Base-by-base conservation (phyloP, 2,888 invertebrate genomes). In the Amphipoea oculea region DNA sequence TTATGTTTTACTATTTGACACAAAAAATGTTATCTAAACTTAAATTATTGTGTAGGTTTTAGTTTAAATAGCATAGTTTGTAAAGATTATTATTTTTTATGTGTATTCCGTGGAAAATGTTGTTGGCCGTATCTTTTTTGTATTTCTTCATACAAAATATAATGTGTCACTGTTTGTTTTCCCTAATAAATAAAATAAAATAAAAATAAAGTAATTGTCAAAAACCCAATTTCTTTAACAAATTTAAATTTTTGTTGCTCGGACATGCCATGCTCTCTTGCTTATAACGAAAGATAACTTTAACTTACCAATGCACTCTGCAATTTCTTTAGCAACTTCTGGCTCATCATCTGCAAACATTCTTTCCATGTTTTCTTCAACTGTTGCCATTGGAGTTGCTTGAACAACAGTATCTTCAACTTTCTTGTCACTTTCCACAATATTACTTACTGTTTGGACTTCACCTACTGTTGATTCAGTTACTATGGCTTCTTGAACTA, bases 321-420 rank as follows among this genome's bases (percentile, higher is more conserved):
- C 12, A 12, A 66, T 20, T 54, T 74, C 66, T 73, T 74, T 69
- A 11, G 11, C 20, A 14, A 14, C 60, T 29, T 51, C 42, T 0
- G 29, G 14, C 4, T 65, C 73, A 23, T 74, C 45, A 4, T 73
- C 63, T 0, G 84, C 76, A 69, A 85, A 85, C 72, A 87, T 73
- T 23, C 3, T 75, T 62, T 84, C 85, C 68, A 87, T 72, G 7
- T 54, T 69, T 51, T 85, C 67, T 68, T 85, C 85, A 57, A 85
- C 23, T 0, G 81, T 84, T 9, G 42, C 42, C 4, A 42, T 42
- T 40, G 4, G 4, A 5, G 40, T 40, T 9, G 71, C 3, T 65
- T 63, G 20, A 12, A 17, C 51, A 12, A 60, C 51, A 11, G 63
- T 14, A 36, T 57, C 36, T 23, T 40, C 29, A 20, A 9, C 14